Evolutionary conservation across 2,113 vertebrate genomes (phyloP), one percentile per base, ranked within the genome.

Genomic region (Poicephalus meyeri): DNA sequence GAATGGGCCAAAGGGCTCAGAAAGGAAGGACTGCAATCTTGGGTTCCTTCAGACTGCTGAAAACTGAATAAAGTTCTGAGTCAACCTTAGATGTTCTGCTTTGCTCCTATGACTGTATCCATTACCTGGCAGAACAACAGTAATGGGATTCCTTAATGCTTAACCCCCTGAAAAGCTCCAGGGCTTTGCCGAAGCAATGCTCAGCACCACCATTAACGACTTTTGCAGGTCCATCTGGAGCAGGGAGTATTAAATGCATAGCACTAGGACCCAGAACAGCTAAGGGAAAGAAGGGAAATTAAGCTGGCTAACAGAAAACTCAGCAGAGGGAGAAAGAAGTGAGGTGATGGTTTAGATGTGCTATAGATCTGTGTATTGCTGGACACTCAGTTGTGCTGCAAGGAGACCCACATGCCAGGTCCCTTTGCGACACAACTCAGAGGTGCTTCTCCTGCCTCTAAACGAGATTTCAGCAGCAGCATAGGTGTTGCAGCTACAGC

Each of bases 401-500:
- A 50, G 37, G 19, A 73, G 42, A 68, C 20, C 19, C 52, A 39
- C 0, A 0, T 26, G 53, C 58, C 42, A 11, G 10, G 7, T 20
- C 17, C 42, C 63, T 33, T 50, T 0, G 0, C 46, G 25, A 35
- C 17, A 58, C 47, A 56, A 10, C 53, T 56, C 2, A 0, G 35
- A 49, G 55, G 46, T 0, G 0, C 37, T 69, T 79, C 53, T 71
- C 39, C 78, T 80, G 53, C 63, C 60, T 58, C 50, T 19, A 74
- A 88, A 70, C 9, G 42, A 63, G 64, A 19, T 64, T 56, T 91
- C 91, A n/a, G n/a, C n/a, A n/a, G n/a, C 42, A 44, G 23, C 33
- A 6, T 3, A 46, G 17, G 33, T 89, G 77, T 92, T 89, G 96
- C 78, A 97, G n/a, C n/a, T n/a, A n/a, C n/a, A n/a, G n/a, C n/a